phyloP scores from a whole-genome alignment of 2,888 invertebrate species.

The Rhogogaster chlorosoma region DNA sequence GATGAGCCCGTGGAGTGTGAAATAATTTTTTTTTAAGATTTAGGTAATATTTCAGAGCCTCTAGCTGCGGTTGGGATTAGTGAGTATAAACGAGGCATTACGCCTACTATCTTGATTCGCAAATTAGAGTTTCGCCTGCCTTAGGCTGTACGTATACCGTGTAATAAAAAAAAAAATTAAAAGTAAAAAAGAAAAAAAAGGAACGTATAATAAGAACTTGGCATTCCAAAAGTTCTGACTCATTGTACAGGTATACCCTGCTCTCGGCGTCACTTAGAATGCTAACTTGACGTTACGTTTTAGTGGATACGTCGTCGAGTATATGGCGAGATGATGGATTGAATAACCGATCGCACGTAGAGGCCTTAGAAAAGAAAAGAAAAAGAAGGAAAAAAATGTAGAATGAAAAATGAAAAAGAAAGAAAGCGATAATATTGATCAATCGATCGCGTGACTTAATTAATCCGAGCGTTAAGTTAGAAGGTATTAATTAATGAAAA shows the following conservation, averaged over 20 bases:
- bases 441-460: too few species aligned
- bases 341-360: background rate
- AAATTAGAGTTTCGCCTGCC: conserved; percentile 8
- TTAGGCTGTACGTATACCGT: background rate
- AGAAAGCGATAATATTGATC: too few species aligned
- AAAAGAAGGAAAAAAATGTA: background rate
- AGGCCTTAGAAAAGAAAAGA: background rate
- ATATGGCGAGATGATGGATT: background rate
- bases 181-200: background rate
- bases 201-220: background rate
- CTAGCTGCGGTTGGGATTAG: background rate
- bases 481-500: too few species aligned
- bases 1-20: background rate
- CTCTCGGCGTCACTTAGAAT: background rate
- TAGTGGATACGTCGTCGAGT: background rate
- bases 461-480: too few species aligned
- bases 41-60: background rate
- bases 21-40: background rate
- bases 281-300: background rate
- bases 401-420: too few species aligned
- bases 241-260: background rate
- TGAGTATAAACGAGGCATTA: background rate
- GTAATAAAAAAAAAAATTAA: background rate
- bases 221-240: conserved; percentile 17
- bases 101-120: background rate